A percentile compares a stretch with the other conserved stretches of the same genome.
phyloP scores from a whole-genome alignment of 35 echinoderm and acorn worm species.

The Patiria miniata region DNA sequence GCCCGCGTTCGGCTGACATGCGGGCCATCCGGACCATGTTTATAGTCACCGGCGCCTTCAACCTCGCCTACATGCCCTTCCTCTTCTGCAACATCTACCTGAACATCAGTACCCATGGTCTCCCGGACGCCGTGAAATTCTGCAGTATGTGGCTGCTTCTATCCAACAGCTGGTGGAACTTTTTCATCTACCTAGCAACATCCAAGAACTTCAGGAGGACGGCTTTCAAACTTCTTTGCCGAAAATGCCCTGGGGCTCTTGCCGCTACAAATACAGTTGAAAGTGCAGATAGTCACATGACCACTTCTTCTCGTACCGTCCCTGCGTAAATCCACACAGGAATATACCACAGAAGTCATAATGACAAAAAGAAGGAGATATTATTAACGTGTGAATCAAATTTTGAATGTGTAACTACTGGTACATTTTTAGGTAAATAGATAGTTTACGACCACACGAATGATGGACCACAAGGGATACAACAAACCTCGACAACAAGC shows the following conservation, averaged over 20 bases:
- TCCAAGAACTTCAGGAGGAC: neutral
- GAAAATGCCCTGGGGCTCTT: neutral
- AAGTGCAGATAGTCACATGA: too few relatives aligned
- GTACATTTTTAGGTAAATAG: too few relatives aligned
- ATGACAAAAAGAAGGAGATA: too few relatives aligned
- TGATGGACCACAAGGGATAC: too few relatives aligned
- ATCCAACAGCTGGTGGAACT: conserved; percentile 50
- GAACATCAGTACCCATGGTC: neutral
- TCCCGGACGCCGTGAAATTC: neutral
- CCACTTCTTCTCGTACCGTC: too few relatives aligned
- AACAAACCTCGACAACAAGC: too few relatives aligned
- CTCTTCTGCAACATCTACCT: neutral
- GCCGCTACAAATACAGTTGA: too few relatives aligned
- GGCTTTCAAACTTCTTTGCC: neutral
- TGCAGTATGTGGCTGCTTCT: neutral
- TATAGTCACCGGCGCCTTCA: conserved; percentile 38
- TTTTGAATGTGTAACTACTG: too few relatives aligned
- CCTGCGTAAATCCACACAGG: too few relatives aligned
- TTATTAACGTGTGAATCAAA: too few relatives aligned
- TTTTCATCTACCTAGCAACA: conserved; percentile 28
- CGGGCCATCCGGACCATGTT: conserved; percentile 30
- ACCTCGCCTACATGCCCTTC: conserved; percentile 26
- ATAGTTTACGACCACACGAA: too few relatives aligned
- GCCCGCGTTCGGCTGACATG: neutral
- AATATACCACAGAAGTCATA: too few relatives aligned